Conservation (phyloP, 2,797 vertebrate species). For the Mormyrops attenuatus region DNA sequence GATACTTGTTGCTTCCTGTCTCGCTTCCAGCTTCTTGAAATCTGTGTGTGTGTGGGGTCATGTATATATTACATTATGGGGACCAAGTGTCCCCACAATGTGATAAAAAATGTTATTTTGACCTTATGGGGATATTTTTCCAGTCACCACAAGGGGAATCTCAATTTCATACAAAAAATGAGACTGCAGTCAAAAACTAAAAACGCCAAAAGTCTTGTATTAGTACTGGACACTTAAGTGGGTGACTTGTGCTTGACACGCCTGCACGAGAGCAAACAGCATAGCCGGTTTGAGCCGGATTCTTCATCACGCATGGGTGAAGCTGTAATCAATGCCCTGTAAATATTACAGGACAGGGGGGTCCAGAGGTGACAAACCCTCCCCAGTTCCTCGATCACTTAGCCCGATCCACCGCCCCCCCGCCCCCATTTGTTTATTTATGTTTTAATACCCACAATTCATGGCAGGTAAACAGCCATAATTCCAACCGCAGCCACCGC, state of each 20-base stretch:
- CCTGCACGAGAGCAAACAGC: not conserved
- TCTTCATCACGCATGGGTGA: conserved; percentile 13
- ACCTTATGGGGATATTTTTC: not conserved
- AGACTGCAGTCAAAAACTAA: not conserved
- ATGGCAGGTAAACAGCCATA: not conserved
- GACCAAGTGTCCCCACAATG: not conserved
- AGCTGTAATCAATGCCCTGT: conserved; percentile 38
- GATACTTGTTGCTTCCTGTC: not conserved
- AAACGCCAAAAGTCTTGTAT: not conserved
- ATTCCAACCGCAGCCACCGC: not conserved
- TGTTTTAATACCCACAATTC: conserved; percentile 9
- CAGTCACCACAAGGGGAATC: not conserved
- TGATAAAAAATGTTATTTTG: not conserved
- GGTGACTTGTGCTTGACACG: not conserved
- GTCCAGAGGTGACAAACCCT: conserved; percentile 29
- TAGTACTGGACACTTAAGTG: not conserved
- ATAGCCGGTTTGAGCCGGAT: not conserved
- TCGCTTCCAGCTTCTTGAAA: not conserved
- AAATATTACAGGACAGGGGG: conserved; percentile 40
- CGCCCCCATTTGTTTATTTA: not conserved
- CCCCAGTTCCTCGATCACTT: conserved; percentile 30
- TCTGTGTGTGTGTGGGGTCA: not conserved
- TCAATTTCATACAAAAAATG: not conserved
- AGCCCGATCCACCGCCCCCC: not conserved
- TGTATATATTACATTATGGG: not conserved